phyloP scores from a whole-genome alignment of 2,113 vertebrate genomes.

The Eudyptes chrysolophus region DNA sequence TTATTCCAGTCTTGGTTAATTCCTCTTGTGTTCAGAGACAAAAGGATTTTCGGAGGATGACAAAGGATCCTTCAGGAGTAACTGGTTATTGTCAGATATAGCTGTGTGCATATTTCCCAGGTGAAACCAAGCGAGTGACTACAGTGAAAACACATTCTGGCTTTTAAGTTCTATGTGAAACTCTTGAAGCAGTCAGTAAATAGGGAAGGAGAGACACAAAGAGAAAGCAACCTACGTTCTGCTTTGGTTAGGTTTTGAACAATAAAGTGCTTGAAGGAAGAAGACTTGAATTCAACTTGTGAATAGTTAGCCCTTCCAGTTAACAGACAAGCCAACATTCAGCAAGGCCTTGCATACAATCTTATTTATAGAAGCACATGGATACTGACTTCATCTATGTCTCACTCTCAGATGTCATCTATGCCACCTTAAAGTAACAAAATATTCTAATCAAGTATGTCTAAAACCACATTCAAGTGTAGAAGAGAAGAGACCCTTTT shows the following conservation, averaged over 20 bases:
- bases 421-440: background rate
- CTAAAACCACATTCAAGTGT: background rate
- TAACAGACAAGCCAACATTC: background rate
- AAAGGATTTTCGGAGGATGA: background rate
- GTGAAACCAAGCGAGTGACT: background rate
- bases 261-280: background rate
- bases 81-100: background rate
- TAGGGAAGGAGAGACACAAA: background rate
- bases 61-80: background rate
- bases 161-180: background rate
- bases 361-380: background rate
- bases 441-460: background rate
- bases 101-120: background rate
- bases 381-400: background rate
- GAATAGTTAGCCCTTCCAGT: background rate
- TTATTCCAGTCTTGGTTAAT: background rate
- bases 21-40: background rate
- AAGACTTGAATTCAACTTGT: background rate
- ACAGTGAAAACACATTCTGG: background rate
- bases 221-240: background rate
- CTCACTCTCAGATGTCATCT: background rate
- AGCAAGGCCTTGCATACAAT: background rate
- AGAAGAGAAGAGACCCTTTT: background rate
- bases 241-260: background rate
- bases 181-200: background rate